phyloP scores from a whole-genome alignment of 2,888 invertebrate genomes.

The Brenthis hecate region DNA sequence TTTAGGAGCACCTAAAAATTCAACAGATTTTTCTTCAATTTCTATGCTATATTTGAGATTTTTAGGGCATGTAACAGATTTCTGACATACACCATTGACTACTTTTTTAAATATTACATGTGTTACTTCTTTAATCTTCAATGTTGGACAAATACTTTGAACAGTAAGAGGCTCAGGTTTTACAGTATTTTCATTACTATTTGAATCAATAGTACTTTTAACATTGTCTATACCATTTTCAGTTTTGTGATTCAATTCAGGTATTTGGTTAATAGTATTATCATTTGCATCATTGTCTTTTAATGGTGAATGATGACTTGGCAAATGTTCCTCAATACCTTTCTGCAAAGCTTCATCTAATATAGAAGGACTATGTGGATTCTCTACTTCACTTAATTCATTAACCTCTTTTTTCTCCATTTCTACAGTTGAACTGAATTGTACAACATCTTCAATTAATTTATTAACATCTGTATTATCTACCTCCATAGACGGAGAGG shows the following conservation, averaged over 20 bases:
- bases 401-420: slow-evolving; percentile 40
- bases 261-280: slow-evolving; percentile 17
- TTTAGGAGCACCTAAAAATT: slow-evolving; percentile 77
- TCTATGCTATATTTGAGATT: slow-evolving; percentile 72
- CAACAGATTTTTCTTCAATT: slow-evolving; percentile 67
- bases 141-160: slow-evolving; percentile 38
- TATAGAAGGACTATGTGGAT: slow-evolving; percentile 71
- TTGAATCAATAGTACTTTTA: slow-evolving; percentile 16
- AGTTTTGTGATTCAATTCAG: background rate
- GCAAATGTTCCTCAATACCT: slow-evolving; percentile 66
- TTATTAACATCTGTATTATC: slow-evolving; percentile 56
- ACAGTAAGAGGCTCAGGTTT: slow-evolving; percentile 35
- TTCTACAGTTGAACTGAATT: slow-evolving; percentile 48
- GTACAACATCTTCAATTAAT: slow-evolving; percentile 56
- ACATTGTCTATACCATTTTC: slow-evolving; percentile 11
- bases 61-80: slow-evolving; percentile 71
- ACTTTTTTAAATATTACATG: slow-evolving; percentile 71
- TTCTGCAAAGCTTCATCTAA: slow-evolving; percentile 67
- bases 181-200: slow-evolving; percentile 17
- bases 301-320: slow-evolving; percentile 34
- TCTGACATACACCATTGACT: slow-evolving; percentile 59
- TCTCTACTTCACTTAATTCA: slow-evolving; percentile 51
- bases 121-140: slow-evolving; percentile 50
- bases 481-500: slow-evolving; percentile 22
- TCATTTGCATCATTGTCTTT: slow-evolving; percentile 29